Percentiles rank a stretch among this genome's conserved stretches.
Evolutionary conservation across 2,888 invertebrate species (phyloP).

Genomic region (Ectropis crepuscularia): DNA sequence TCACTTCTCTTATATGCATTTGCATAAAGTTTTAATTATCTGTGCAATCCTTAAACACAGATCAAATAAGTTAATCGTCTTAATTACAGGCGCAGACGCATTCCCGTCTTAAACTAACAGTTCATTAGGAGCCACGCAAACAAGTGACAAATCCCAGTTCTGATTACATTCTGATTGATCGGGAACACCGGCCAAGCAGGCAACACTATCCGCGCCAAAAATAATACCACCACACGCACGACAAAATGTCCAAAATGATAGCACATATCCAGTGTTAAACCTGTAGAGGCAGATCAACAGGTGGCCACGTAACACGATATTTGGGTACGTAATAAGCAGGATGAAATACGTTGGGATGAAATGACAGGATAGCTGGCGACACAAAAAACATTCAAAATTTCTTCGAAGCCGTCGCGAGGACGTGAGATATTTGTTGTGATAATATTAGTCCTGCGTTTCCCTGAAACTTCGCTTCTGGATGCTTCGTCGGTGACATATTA

Average conservation of each 20-base stretch:
- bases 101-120: constrained; percentile 49
- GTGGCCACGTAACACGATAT: constrained; percentile 63
- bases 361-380: constrained; percentile 58
- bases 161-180: constrained; percentile 66
- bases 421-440: constrained; percentile 78
- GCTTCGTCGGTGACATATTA: constrained; percentile 65
- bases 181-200: constrained; percentile 50
- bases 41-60: too few relatives aligned
- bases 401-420: constrained; percentile 68
- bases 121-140: constrained; percentile 61
- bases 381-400: constrained; percentile 58
- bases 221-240: constrained; percentile 43
- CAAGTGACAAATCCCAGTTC: constrained; percentile 39
- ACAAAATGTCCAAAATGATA: constrained; percentile 41
- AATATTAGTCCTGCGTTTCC: constrained; percentile 77
- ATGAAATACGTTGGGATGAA: constrained; percentile 63
- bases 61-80: too few relatives aligned
- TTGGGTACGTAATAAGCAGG: constrained; percentile 53
- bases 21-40: too few relatives aligned
- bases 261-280: constrained; percentile 40
- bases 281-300: constrained; percentile 51
- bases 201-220: constrained; percentile 47
- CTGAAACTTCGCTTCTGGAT: constrained; percentile 63
- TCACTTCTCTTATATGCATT: too few relatives aligned
- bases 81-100: constrained; percentile 47